Evolutionary conservation across 2,888 invertebrate genomes (phyloP), one percentile per base, ranked within the genome.

Genomic region (Meandrusa payeni): DNA sequence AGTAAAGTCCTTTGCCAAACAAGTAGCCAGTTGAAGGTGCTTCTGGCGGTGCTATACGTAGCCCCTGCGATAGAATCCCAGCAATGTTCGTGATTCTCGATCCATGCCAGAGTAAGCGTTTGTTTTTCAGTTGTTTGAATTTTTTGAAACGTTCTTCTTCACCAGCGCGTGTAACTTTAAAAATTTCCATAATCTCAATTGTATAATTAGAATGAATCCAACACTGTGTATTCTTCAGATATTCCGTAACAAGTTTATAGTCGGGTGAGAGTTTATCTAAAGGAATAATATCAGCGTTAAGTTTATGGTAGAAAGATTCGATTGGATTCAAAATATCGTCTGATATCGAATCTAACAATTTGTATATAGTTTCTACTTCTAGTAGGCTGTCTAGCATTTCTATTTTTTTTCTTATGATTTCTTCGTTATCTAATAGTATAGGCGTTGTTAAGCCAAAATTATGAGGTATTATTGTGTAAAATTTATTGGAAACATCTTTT

Each of bases 1-100:
- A 98, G 78, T 97, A 97, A 42, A 95, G 90, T 64, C 98, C 99
- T 86, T 98, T 99, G 46, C 99, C 99, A 77, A 99, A 99, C 98
- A 99, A 98, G 78, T 95, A 95, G 55, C 96, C 94, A 0, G 95
- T 95, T 24, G 91, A 93, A 0, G 98, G 98, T 0, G 99, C 99
- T 78, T 99, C 98, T 0, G 98, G 97, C 0, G 99, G 99, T 6
- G 99, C 98, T 67, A 99, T 98, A 58, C 97, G 92, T 42, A 99
- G 89, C 64, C 95, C 94, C 74, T 95, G 95, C 1, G 95, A 94
- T 34, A 99, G 82, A 64, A 99, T 99, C 46, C 98, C 98, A 12
- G 94, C 97, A 76, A 91, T 98, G 82, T 99, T 99, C 4, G 98
- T 97, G 10, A 93, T 88, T 36, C 98, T 90, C 0, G 98, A 98